phyloP scores from a whole-genome alignment of 2,797 vertebrate genomes.

The Kryptolebias ocellatus region DNA sequence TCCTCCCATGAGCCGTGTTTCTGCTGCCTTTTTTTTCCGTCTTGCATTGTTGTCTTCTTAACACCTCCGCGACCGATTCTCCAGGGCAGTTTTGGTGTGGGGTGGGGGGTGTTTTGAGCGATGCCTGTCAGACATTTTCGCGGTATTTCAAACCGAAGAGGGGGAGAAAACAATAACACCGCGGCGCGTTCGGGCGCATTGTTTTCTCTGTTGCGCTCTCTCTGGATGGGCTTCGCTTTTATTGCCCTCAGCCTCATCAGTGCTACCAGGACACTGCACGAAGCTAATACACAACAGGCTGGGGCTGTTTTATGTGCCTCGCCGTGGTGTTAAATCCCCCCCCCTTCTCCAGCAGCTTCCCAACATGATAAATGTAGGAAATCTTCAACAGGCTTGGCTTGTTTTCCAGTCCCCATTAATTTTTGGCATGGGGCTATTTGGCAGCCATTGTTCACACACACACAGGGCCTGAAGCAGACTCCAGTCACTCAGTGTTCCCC shows the following conservation, averaged over 20 bases:
- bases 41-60: conserved; percentile 25
- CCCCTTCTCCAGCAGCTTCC: conserved; percentile 36
- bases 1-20: conserved; percentile 55
- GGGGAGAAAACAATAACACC: conserved; percentile 76
- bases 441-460: conserved; percentile 74
- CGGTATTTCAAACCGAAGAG: conserved; percentile 27
- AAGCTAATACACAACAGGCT: conserved; percentile 46
- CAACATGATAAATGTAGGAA: conserved; percentile 24
- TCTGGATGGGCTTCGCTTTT: conserved; percentile 58
- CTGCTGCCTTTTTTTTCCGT: conserved; percentile 29
- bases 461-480: conserved; percentile 64
- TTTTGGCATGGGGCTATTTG: conserved; percentile 69
- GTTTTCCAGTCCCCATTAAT: conserved; percentile 56
- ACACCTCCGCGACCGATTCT: conserved; percentile 1
- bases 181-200: conserved; percentile 63
- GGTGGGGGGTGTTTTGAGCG: conserved; percentile 14
- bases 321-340: conserved; percentile 11
- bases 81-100: conserved; percentile 1
- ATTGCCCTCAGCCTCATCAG: conserved; percentile 64
- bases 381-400: conserved; percentile 42
- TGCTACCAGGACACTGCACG: conserved; percentile 52
- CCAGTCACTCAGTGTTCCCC: conserved; percentile 44
- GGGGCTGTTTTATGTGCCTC: background rate
- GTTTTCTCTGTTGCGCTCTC: conserved; percentile 73
- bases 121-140: conserved; percentile 7